Evolutionary conservation across 2,113 vertebrate species (phyloP).

Genomic region (Accipiter cooperii): DNA sequence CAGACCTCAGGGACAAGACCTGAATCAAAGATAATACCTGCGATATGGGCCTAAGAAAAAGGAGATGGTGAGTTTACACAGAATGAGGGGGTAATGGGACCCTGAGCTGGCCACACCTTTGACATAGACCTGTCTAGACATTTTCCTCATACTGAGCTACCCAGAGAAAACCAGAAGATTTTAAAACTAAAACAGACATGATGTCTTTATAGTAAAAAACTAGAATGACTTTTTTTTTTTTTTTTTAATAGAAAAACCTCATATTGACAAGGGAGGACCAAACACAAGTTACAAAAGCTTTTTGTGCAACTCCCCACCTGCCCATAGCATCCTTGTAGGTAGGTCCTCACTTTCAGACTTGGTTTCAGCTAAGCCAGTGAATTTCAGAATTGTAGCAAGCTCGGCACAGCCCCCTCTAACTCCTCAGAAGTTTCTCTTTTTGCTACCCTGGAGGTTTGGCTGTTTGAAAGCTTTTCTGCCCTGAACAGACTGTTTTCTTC

Average conservation of each 20-base stretch:
- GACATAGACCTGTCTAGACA: neutral
- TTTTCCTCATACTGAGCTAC: neutral
- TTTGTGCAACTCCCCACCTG: neutral
- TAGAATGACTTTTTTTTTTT: neutral
- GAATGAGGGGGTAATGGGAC: neutral
- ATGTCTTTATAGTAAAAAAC: neutral
- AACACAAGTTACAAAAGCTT: neutral
- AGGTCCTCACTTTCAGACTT: accelerated
- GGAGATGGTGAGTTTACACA: neutral
- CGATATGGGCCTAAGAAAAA: neutral
- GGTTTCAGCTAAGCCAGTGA: neutral
- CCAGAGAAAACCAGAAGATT: neutral
- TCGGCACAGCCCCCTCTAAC: neutral
- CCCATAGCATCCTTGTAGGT: neutral
- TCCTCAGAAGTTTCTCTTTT: neutral
- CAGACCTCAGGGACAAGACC: neutral
- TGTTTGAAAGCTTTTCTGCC: neutral
- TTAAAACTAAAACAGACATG: neutral
- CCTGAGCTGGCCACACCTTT: neutral
- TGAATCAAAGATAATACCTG: neutral
- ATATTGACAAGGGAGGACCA: neutral
- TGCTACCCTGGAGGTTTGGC: neutral
- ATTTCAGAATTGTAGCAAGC: neutral
- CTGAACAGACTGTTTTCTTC: neutral
- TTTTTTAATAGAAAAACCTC: neutral